Evolutionary conservation across 2,113 vertebrate species (phyloP), one percentile per base, ranked within the genome.

Genomic region (Collichthys lucidus): DNA sequence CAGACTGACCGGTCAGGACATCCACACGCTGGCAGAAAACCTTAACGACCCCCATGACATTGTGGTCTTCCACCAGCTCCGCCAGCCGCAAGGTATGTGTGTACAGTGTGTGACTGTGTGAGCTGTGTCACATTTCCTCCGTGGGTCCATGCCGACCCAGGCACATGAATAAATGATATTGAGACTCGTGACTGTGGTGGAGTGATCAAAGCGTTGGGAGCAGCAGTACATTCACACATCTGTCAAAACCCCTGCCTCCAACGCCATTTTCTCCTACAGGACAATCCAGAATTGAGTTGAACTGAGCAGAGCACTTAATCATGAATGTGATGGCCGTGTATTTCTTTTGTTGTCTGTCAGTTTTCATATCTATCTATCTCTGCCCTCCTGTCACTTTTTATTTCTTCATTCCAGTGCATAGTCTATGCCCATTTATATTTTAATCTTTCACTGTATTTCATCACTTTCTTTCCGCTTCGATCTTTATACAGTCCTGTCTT

Each of bases 1-100:
- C 94, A 94, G 98, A 71, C 95, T 99, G 81, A 99, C 93, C 0
- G 97, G 97, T 19, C 89, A 95, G 74, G 97, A 99, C 77, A 90
- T 99, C 93, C 96, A 96, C 4, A 14, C 96, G 22, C 90, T 99
- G 79, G 97, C 98, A 4, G 97, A 99, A 89, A 97, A 99, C 80
- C 97, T 99, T 87, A 99, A 99, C 35, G 97, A 99, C 86, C 98
- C 98, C 2, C 97, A 98, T 2, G 98, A 99, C 84, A 97, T 99
- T 0, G 97, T 97, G 74, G 95, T 99, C 61, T 97, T 99, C 83
- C 98, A 99, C 61, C 96, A 98, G 87, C 94, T 99, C 77, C 96
- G 97, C 79, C 98, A 99, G 91, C 98, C 96, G 0, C 96, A 94
- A 96, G 98, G 98, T 99, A 40, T 40, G 83, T 16, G 83, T 87